A percentile compares a stretch with the other conserved stretches of the same genome.
phyloP scores from a whole-genome alignment of 1,140 invertebrate genomes.

The Solen grandis region DNA sequence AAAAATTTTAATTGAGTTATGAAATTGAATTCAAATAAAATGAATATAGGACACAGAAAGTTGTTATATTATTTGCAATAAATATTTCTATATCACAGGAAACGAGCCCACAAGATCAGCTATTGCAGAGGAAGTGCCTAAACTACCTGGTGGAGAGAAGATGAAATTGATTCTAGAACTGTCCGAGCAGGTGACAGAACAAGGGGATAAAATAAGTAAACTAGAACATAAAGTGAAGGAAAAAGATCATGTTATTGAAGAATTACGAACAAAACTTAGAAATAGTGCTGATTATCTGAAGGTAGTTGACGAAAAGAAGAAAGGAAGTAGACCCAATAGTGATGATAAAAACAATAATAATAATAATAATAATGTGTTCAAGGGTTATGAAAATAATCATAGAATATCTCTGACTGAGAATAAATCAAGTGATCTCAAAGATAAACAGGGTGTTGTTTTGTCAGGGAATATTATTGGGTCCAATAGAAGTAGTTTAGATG shows the following conservation, averaged over 20 bases:
- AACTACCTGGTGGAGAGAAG: conserved; percentile 44
- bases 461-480: neutral
- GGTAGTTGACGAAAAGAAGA: conserved; percentile 5
- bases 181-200: conserved; percentile 43
- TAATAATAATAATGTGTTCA: neutral
- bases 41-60: too few species aligned
- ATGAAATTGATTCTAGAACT: conserved; percentile 46
- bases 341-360: neutral
- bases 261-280: conserved; percentile 33
- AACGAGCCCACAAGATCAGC: too few species aligned
- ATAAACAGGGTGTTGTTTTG: too few species aligned
- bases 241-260: conserved; percentile 25
- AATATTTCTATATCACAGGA: too few species aligned
- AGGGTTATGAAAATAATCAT: neutral
- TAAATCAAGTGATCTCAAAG: neutral
- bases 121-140: neutral
- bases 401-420: neutral
- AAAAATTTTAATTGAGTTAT: too few species aligned
- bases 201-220: conserved; percentile 35
- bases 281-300: conserved; percentile 38
- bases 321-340: neutral
- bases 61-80: too few species aligned
- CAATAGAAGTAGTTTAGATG: neutral
- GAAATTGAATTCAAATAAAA: too few species aligned
- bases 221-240: conserved; percentile 32